These are phyloP conservation scores for Porites lobata DNA, from an alignment of 92 coral and sea anemone species.

Conservation along the genomic window DNA sequence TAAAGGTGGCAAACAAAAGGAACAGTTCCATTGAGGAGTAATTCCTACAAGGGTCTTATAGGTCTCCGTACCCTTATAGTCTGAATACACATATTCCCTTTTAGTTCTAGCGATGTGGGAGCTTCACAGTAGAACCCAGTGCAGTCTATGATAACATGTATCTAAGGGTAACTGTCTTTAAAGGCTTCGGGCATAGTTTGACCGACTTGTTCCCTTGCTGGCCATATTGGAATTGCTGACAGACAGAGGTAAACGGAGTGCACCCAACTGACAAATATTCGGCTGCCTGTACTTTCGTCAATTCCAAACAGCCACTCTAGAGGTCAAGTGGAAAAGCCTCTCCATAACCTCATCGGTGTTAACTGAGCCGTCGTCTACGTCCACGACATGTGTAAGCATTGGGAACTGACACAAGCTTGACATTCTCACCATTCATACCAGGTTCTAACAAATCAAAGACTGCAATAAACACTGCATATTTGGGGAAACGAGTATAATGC, in stretches of 20 bases:
- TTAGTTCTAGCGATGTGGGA: background rate
- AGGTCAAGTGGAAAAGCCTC: constrained; percentile 39
- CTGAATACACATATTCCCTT: no score
- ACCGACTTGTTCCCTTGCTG: constrained; percentile 45
- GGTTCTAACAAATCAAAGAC: constrained; percentile 30
- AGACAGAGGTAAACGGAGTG: constrained; percentile 37
- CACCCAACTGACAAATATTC: constrained; percentile 29
- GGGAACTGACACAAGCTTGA: constrained; percentile 27
- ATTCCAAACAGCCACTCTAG: constrained; percentile 30
- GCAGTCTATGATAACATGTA: constrained; percentile 56
- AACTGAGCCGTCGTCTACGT: constrained; percentile 16
- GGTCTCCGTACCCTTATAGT: no score
- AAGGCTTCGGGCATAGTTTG: background rate
- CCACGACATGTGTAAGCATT: constrained; percentile 27
- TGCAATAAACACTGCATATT: constrained; percentile 30
- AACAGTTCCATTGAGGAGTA: constrained; percentile 27
- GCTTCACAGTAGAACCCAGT: constrained; percentile 48
- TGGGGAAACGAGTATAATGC: constrained; percentile 61
- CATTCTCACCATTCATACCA: constrained; percentile 53
- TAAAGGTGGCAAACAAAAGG: constrained; percentile 19
- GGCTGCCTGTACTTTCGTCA: background rate
- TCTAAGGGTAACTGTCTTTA: background rate
- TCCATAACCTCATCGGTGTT: background rate
- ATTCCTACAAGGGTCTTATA: constrained; percentile 27
- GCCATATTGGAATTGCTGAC: constrained; percentile 28